Percentiles rank a stretch among this genome's conserved stretches.
phyloP scores from a whole-genome alignment of 1,140 invertebrate species.

The Subanguina moxae region DNA sequence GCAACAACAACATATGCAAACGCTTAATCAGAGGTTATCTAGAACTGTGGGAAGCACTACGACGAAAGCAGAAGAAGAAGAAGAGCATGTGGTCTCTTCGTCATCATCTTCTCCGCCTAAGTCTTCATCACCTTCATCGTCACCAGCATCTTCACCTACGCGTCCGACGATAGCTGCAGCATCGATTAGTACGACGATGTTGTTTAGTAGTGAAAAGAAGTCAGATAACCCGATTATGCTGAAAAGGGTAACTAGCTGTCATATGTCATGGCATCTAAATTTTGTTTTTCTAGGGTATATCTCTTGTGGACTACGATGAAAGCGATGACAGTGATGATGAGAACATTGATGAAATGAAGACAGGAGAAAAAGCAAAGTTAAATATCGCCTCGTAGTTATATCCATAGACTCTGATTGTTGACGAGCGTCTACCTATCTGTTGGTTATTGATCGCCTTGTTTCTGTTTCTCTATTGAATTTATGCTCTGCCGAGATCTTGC shows the following conservation, averaged over 20 bases:
- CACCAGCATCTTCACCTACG: background rate
- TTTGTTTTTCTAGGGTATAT: too few relatives aligned
- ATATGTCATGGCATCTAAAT: too few relatives aligned
- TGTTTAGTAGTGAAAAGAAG: background rate
- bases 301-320: conserved; percentile 38
- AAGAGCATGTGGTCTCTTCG: background rate
- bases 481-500: too few relatives aligned
- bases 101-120: background rate
- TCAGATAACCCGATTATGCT: background rate
- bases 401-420: too few relatives aligned
- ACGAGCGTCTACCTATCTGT: too few relatives aligned
- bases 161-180: background rate
- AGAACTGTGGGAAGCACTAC: background rate
- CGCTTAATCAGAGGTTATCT: background rate
- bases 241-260: background rate
- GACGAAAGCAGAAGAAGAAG: background rate
- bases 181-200: background rate
- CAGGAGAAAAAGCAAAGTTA: background rate
- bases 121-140: background rate
- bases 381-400: too few relatives aligned
- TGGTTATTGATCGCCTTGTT: too few relatives aligned
- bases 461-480: too few relatives aligned
- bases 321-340: conserved; percentile 44
- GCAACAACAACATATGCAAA: background rate
- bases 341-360: conserved; percentile 8